Percentiles rank a stretch among this genome's conserved stretches.
Conservation (phyloP, 2,797 vertebrate genomes). For the Luscinia luscinia region DNA sequence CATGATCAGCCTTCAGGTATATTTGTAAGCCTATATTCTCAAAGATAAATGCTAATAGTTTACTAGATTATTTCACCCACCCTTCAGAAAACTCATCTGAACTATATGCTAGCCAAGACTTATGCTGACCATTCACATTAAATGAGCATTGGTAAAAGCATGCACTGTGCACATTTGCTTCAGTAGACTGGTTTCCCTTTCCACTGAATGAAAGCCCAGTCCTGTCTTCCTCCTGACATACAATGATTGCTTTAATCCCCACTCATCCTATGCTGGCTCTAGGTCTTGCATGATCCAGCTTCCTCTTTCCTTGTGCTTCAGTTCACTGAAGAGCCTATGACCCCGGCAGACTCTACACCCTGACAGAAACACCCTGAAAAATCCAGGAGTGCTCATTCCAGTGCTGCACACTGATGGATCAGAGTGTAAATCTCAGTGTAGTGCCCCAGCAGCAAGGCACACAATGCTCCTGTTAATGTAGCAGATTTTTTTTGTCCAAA, state of each 20-base stretch:
- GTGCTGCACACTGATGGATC: background rate
- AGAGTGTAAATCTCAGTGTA: background rate
- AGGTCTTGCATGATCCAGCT: background rate
- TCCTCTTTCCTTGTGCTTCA: background rate
- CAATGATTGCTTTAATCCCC: background rate
- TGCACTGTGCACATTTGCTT: background rate
- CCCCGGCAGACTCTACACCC: background rate
- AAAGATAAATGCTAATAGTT: background rate
- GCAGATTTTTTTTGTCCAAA: background rate
- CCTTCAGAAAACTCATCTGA: background rate
- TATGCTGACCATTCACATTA: background rate
- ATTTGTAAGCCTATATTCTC: background rate
- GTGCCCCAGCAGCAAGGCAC: background rate
- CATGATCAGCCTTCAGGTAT: background rate
- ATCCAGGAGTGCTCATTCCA: background rate
- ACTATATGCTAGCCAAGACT: background rate
- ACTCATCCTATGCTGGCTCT: background rate
- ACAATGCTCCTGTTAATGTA: background rate
- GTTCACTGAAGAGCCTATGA: background rate
- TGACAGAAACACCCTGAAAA: background rate
- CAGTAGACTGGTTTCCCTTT: background rate
- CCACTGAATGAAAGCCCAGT: background rate
- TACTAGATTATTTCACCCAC: background rate
- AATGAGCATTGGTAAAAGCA: background rate
- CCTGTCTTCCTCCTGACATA: background rate